These are phyloP conservation scores for Brevimyrus niger DNA, from an alignment of 2,113 vertebrate genomes.

Conservation along the genomic window DNA sequence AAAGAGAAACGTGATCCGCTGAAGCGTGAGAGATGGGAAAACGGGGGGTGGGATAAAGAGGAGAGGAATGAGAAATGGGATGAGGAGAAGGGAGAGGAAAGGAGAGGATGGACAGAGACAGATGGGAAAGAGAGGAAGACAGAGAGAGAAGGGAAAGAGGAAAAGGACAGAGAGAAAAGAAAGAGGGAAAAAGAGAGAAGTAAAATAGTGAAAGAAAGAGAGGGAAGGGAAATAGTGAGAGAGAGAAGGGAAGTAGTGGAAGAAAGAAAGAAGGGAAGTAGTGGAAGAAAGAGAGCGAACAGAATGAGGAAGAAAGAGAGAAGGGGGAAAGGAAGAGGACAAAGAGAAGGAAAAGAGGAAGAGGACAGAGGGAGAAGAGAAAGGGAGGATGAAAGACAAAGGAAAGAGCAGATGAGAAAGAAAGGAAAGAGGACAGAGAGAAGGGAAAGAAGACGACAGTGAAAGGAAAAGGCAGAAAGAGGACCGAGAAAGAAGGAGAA, in stretches of 20 bases:
- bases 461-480: neutral
- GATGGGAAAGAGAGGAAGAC: neutral
- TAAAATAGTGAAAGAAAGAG: neutral
- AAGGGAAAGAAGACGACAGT: no score
- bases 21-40: constrained; percentile 20
- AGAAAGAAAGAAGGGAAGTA: neutral
- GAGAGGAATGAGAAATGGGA: neutral
- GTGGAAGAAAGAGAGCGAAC: neutral
- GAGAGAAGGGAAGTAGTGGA: neutral
- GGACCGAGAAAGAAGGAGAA: neutral
- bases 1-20: constrained; percentile 11
- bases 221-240: neutral
- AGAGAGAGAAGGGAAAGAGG: neutral
- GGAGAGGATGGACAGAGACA: neutral
- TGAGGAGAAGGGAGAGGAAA: neutral
- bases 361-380: neutral
- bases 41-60: neutral
- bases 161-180: neutral
- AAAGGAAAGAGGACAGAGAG: neutral
- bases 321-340: neutral
- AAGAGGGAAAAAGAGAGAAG: neutral
- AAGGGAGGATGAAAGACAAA: neutral
- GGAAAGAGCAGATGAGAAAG: no score
- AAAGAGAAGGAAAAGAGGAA: neutral
- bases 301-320: neutral